phyloP scores from a whole-genome alignment of 2,797 vertebrate species.

The Tragelaphus oryx region DNA sequence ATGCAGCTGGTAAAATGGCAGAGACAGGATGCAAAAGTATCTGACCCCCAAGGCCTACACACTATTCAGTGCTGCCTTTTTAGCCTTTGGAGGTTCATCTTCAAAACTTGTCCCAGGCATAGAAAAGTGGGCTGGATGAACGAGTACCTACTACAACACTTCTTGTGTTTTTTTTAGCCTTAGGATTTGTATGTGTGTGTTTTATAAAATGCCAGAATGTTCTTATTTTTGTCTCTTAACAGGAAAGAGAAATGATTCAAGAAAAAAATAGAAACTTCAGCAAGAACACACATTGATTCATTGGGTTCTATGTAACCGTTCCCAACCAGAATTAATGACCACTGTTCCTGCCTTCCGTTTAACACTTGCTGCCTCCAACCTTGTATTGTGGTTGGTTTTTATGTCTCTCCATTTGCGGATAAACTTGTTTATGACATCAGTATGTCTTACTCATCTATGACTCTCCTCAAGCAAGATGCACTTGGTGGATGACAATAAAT shows the following conservation, averaged over 20 bases:
- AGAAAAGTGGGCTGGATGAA: neutral
- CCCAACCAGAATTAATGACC: neutral
- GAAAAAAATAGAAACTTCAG: neutral
- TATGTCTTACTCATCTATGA: neutral
- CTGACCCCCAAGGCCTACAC: neutral
- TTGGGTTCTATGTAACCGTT: neutral
- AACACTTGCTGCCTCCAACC: neutral
- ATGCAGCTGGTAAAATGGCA: neutral
- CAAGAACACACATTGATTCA: neutral
- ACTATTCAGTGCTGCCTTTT: neutral
- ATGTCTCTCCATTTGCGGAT: neutral
- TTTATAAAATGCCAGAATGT: neutral
- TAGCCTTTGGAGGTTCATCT: neutral
- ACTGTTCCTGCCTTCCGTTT: neutral
- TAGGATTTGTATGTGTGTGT: neutral
- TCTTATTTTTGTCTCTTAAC: constrained; percentile 32
- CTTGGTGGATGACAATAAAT: neutral
- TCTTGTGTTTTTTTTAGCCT: neutral
- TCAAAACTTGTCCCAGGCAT: neutral
- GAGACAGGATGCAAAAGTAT: neutral
- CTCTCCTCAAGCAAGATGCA: neutral
- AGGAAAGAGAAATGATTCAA: constrained; percentile 33
- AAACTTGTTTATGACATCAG: neutral
- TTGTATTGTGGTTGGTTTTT: neutral
- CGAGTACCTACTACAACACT: neutral